Percentiles rank a stretch among this genome's conserved stretches.
Conservation (phyloP, 2,797 vertebrate species). For the Eupleurogrammus muticus region DNA sequence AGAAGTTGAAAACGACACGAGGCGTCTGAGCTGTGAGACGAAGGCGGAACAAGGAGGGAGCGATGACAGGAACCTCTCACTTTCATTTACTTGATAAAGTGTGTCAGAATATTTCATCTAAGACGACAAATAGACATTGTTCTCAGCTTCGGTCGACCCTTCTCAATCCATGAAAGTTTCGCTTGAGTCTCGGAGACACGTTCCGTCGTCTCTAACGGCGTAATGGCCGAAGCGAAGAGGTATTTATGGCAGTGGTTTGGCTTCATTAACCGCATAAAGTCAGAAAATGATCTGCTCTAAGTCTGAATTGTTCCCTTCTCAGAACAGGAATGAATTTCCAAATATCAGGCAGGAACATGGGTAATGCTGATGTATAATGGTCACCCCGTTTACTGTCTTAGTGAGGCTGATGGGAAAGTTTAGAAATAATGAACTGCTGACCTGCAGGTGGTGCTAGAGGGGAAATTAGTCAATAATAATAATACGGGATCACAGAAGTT, state of each 20-base stretch:
- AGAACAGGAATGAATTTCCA: not conserved
- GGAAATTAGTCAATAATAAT: too few relatives aligned
- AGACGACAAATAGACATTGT: constrained; percentile 31
- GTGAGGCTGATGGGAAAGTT: not conserved
- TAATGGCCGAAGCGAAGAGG: constrained; percentile 15
- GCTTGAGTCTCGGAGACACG: constrained; percentile 9
- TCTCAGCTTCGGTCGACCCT: not conserved
- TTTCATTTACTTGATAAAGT: constrained; percentile 39
- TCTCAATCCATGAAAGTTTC: constrained; percentile 2
- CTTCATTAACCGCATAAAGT: constrained; percentile 7
- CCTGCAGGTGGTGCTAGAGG: not conserved
- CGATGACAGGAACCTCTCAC: too few relatives aligned
- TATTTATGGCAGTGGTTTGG: constrained; percentile 4
- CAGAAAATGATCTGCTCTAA: constrained; percentile 5
- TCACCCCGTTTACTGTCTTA: not conserved
- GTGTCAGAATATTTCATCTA: constrained; percentile 38
- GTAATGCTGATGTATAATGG: not conserved
- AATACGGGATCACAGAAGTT: not conserved
- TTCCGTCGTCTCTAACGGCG: not conserved
- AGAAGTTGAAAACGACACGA: constrained; percentile 7
- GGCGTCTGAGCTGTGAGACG: constrained; percentile 1
- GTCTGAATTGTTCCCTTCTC: constrained; percentile 1
- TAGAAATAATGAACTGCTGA: not conserved
- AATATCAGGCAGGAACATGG: not conserved
- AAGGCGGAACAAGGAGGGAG: not conserved